Percentiles rank a stretch among this genome's conserved stretches.
Conservation (phyloP, 1,140 invertebrate genomes). For the Micrasema longulum region DNA sequence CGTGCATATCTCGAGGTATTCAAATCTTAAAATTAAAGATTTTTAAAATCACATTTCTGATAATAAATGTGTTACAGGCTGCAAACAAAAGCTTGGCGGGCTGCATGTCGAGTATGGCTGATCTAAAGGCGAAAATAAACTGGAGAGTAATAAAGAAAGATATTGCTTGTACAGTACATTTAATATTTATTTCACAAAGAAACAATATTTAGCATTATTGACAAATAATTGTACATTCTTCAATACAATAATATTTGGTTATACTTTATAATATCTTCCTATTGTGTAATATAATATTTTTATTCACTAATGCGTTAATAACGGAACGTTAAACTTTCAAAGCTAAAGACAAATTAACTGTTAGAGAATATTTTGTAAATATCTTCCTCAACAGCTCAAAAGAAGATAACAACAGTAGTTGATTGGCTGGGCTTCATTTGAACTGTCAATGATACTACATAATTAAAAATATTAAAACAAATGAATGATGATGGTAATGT, state of each 20-base stretch:
- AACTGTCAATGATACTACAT: constrained; percentile 34
- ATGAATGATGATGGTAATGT: too few species aligned
- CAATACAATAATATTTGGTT: constrained; percentile 33
- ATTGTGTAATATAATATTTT: constrained; percentile 21
- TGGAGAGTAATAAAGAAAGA: constrained; percentile 33
- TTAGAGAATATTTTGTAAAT: too few species aligned
- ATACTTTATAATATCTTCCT: constrained; percentile 16
- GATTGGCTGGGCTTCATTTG: constrained; percentile 49
- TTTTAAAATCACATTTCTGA: too few species aligned
- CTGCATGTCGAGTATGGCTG: too few species aligned
- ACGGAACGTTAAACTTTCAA: background rate
- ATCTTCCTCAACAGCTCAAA: constrained; percentile 34
- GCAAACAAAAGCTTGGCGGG: too few species aligned
- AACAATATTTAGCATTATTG: constrained; percentile 49
- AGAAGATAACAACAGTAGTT: constrained; percentile 36
- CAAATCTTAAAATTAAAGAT: too few species aligned
- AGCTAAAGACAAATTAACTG: constrained; percentile 13
- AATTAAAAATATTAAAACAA: too few species aligned
- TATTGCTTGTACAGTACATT: constrained; percentile 55
- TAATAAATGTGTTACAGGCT: too few species aligned
- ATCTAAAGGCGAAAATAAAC: too few species aligned
- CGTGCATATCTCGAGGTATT: too few species aligned
- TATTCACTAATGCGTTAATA: constrained; percentile 4
- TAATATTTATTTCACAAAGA: constrained; percentile 55
- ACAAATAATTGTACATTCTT: constrained; percentile 49